Base-by-base conservation (phyloP, 2,888 invertebrate species). In the Cerceris rybyensis region DNA sequence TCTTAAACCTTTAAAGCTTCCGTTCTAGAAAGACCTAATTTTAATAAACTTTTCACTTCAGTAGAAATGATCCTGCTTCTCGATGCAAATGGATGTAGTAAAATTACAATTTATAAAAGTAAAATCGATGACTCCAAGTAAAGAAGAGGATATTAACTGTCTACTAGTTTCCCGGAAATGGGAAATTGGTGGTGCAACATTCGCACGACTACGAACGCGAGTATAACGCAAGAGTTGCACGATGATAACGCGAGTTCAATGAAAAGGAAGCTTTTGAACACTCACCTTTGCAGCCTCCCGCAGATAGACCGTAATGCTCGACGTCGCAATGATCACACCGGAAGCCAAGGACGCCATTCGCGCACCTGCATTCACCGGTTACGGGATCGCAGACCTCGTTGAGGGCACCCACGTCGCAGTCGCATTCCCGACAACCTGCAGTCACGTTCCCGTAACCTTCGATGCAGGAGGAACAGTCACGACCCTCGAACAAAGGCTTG, bases 321-420 rank as follows among this genome's bases (percentile, higher is more conserved):
- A 95, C 94, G 70, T 95, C 94, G 88, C 97, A 97, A 66, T 93
- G 93, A 88, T 96, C 95, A 90, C 98, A 98, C 86, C 94, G 95
- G 74, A 96, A 94, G 66, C 98, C 97, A 81, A 95, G 95, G 1
- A 97, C 96, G 78, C 97, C 97, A 0, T 94, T 92, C 55, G 95
- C 95, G 93, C 97, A 98, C 52, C 94, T 93, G 93, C 98, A 98
- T 78, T 95, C 95, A 8, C 98, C 98, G n/a, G 94, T 95, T 58
- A 93, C 92, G 0, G 95, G 93, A 92, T 97, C 96, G 93, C 99
- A 99, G 39, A 94, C 91, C n/a, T 93, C 92, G 70, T 94, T 94
- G 49, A 93, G 90, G 0, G 98, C 95, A 28, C 97, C 98, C 74
- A 94, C 91, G 82, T 96, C 95, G 91, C 99, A 99, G 70, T 95